phyloP scores from a whole-genome alignment of 2,888 invertebrate species.

The Agrochola litura region DNA sequence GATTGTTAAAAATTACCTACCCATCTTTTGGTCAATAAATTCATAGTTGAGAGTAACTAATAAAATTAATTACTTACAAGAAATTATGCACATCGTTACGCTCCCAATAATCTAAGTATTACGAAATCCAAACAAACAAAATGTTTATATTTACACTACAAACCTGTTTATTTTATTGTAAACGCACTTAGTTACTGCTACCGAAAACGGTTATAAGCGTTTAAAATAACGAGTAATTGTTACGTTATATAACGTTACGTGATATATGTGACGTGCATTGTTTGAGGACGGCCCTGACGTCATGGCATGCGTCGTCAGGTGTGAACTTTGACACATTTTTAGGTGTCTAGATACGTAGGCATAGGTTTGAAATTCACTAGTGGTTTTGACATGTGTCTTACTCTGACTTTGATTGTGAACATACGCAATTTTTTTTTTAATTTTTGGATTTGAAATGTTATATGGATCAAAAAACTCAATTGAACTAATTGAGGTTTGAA shows the following conservation, averaged over 20 bases:
- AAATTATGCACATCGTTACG: not conserved
- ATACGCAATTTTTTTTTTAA: no score
- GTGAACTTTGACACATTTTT: constrained; percentile 54
- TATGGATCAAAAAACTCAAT: no score
- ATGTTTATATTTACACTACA: constrained; percentile 19
- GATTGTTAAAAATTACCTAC: not conserved
- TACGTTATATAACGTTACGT: constrained; percentile 55
- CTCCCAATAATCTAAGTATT: constrained; percentile 16
- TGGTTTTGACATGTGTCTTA: not conserved
- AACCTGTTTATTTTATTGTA: constrained; percentile 23
- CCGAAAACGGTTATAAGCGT: constrained; percentile 27
- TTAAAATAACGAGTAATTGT: constrained; percentile 36
- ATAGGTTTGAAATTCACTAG: not conserved
- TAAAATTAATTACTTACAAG: not conserved
- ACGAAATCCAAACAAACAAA: constrained; percentile 5
- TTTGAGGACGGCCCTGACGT: constrained; percentile 49
- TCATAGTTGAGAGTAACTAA: not conserved
- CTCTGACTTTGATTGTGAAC: not conserved
- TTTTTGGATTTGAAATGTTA: no score
- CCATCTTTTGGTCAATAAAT: not conserved
- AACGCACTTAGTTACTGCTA: constrained; percentile 20
- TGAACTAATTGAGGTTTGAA: no score
- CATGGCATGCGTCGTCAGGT: constrained; percentile 40
- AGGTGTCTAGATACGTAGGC: not conserved
- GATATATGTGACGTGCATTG: constrained; percentile 47